Evolutionary conservation across 1,140 invertebrate genomes (phyloP), one percentile per base, ranked within the genome.

Genomic region (Sitodiplosis mosellana): DNA sequence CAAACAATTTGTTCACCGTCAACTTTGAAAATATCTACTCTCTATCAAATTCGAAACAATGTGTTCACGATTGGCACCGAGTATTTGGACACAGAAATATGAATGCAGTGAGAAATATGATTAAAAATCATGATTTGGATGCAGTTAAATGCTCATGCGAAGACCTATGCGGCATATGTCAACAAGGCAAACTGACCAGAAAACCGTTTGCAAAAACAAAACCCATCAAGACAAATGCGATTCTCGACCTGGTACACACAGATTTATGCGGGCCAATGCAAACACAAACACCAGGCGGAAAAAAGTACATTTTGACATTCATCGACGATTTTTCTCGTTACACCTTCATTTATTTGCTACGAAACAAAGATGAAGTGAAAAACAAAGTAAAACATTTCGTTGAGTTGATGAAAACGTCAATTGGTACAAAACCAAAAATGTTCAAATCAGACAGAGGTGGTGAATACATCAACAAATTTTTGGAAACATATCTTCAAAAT

Each of bases 231-330:
- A 45, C 54, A 51, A 55, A 52, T 0, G 34, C 51, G 42, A 41
- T 55, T 27, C 52, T 68, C 38, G 56, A 62, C 47, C 41, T 64
- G 2, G 54, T 66, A 14, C 62, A 68, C 48, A 52, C 55, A 18
- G 63, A 67, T 46, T 46, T 68, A 12, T 66, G 64, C 54, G 64
- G 63, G 34, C 59, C 57, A 5, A 64, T 65, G 57, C 22, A 54
- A 14, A 48, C 41, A 43, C 33, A 15, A 21, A 56, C 64, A 10
- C 48, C 55, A 33, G 56, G 55, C 21, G 60, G 58, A 21, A 52
- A 55, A 10, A 60, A 48, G 48, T 69, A 69, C 54, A 63, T 64
- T 51, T 43, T 67, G n/a, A 59, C 57, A 4, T 60, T 67, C 10
- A 60, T 59, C 40, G 59, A 69, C 52, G 63, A 68, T 49, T 60